Evolutionary conservation across 2,797 vertebrate genomes (phyloP), one percentile per base, ranked within the genome.

Genomic region (Sebastes iracundus): DNA sequence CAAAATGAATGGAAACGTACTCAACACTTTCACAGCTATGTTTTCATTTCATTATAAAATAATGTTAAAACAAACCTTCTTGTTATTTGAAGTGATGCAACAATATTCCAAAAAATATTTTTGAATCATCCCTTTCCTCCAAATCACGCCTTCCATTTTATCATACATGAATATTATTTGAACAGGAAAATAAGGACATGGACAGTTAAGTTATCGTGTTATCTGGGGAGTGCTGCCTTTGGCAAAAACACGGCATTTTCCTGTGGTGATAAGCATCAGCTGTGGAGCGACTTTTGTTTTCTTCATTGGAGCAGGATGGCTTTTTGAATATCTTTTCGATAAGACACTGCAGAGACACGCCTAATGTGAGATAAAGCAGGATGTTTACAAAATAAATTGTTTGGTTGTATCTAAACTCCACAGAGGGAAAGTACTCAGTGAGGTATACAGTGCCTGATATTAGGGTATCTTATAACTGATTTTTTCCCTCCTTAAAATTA

Each of bases 231-330:
- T 59, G 49, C 55, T 78, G 88, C 88, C 84, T 61, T 25, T 80
- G 65, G 92, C 89, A 62, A 77, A 87, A 91, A 73, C 72, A 87
- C 30, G 22, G 30, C 75, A 30, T 82, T 82, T 72, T 69, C 53
- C 72, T 23, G 32, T 49, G 62, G 46, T 79, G 92, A 93, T 92
- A 93, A 93, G 76, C 85, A 92, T 94, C 91, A 79, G 72, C 27
- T 83, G 77, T 75, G 68, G 70, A 77, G 63, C 64, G 59, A 72
- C 63, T 77, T 77, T 73, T 73, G 35, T 83, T 84, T 81, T 70
- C 49, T 68, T 75, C 63, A 23, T 46, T 76, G 70, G 75, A 76
- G 68, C 59, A 52, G 65, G 77, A 79, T 38, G 22, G 67, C 78
- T 83, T 77, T 82, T 81, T 75, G 59, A 81, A 82, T 86, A 69